Evolutionary conservation across 2,113 vertebrate species (phyloP).

Genomic region (Nanger granti): DNA sequence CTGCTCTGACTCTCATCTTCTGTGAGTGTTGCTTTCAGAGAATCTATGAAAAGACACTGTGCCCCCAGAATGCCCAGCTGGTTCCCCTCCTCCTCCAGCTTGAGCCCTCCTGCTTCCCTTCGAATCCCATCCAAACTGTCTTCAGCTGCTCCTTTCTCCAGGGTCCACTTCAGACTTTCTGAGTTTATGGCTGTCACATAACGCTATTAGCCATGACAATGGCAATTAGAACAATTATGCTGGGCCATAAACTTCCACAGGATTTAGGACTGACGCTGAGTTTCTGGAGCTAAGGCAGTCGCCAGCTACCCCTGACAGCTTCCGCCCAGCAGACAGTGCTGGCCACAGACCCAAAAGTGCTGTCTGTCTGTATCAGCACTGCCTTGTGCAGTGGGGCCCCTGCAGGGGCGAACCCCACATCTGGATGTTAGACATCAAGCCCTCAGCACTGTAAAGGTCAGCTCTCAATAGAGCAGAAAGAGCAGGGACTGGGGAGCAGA

Average conservation of each 20-base stretch:
- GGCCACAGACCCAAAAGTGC: neutral
- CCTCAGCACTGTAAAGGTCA: neutral
- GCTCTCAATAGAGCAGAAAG: neutral
- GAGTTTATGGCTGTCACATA: neutral
- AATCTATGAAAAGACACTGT: neutral
- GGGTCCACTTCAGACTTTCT: neutral
- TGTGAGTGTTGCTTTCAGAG: neutral
- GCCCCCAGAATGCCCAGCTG: accelerated
- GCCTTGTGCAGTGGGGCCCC: too few species aligned
- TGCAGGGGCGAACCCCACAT: accelerated
- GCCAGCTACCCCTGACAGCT: neutral
- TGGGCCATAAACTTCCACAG: neutral
- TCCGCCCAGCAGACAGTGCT: accelerated
- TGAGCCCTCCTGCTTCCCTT: neutral
- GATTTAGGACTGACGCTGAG: neutral
- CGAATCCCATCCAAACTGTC: neutral
- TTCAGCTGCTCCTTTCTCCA: neutral
- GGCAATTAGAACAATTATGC: constrained; percentile 1
- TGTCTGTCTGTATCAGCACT: neutral
- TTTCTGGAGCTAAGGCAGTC: neutral
- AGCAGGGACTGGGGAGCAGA: neutral
- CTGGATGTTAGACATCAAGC: too few species aligned
- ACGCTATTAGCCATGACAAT: neutral
- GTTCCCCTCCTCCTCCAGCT: accelerated
- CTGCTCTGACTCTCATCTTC: neutral